Conservation (phyloP, 1,140 invertebrate species). For the Capitella teleta region DNA sequence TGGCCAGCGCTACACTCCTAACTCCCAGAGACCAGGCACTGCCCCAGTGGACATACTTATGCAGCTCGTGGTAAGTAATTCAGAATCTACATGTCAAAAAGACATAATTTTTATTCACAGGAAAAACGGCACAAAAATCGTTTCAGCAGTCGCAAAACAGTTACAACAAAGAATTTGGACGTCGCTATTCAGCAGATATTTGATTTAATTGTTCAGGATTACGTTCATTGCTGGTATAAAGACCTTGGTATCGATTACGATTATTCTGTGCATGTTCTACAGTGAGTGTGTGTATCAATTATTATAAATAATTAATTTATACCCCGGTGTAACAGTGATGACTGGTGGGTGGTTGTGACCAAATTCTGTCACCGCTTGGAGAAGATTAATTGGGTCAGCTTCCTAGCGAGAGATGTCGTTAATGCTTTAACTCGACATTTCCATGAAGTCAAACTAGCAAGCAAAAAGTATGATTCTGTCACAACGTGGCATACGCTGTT, state of each 20-base stretch:
- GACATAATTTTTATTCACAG: too few relatives aligned
- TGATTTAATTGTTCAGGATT: slow-evolving; percentile 67
- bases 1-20: too few relatives aligned
- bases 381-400: slow-evolving; percentile 65
- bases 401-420: slow-evolving; percentile 70
- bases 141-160: too few relatives aligned
- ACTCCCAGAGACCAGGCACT: too few relatives aligned
- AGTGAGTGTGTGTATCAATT: slow-evolving; percentile 39
- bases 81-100: too few relatives aligned
- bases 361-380: slow-evolving; percentile 60
- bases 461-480: slow-evolving; percentile 51
- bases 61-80: too few relatives aligned
- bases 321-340: slow-evolving; percentile 49
- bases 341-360: slow-evolving; percentile 67
- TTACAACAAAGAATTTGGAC: slow-evolving; percentile 65
- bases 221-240: slow-evolving; percentile 62
- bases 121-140: too few relatives aligned
- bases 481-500: too few relatives aligned
- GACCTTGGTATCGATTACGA: slow-evolving; percentile 52
- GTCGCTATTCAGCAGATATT: slow-evolving; percentile 69
- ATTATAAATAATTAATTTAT: slow-evolving; percentile 34
- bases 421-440: slow-evolving; percentile 70
- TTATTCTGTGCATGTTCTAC: too few relatives aligned
- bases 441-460: slow-evolving; percentile 66
- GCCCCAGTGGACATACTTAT: too few relatives aligned